phyloP scores from a whole-genome alignment of 1,140 invertebrate species.

The Sitodiplosis mosellana region DNA sequence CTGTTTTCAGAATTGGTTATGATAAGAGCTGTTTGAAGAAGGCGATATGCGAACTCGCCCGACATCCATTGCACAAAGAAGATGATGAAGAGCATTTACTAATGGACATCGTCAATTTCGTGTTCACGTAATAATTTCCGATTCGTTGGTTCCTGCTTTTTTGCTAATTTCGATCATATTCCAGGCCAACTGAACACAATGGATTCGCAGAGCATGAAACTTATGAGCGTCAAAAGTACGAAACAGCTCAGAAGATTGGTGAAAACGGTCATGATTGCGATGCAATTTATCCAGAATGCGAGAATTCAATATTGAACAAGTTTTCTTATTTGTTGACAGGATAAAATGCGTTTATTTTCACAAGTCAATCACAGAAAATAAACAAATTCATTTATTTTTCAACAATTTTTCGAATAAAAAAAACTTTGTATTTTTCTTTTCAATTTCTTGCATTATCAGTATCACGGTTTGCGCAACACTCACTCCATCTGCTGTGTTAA shows the following conservation, averaged over 20 bases:
- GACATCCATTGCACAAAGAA: constrained; percentile 17
- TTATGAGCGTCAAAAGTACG: constrained; percentile 14
- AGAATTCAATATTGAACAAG: constrained; percentile 12
- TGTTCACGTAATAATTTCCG: constrained; percentile 17
- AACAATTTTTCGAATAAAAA: no score
- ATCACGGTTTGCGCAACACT: no score
- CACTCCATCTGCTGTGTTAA: no score
- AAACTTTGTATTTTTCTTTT: no score
- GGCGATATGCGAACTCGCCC: constrained; percentile 18
- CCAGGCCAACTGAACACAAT: constrained; percentile 19
- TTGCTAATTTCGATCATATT: not conserved
- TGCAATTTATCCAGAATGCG: constrained; percentile 13
- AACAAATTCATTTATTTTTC: no score
- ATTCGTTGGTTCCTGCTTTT: constrained; percentile 1
- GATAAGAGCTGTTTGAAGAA: constrained; percentile 16
- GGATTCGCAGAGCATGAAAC: constrained; percentile 13
- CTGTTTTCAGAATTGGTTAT: constrained; percentile 10
- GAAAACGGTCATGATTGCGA: constrained; percentile 15
- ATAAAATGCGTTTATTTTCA: no score
- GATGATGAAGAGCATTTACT: constrained; percentile 10
- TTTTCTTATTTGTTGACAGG: constrained; percentile 8
- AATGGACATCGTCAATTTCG: constrained; percentile 14
- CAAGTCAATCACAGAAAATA: no score
- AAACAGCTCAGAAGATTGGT: constrained; percentile 16
- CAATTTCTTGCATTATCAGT: no score